Conservation (phyloP, 2,797 vertebrate species). For the Amazona ochrocephala region DNA sequence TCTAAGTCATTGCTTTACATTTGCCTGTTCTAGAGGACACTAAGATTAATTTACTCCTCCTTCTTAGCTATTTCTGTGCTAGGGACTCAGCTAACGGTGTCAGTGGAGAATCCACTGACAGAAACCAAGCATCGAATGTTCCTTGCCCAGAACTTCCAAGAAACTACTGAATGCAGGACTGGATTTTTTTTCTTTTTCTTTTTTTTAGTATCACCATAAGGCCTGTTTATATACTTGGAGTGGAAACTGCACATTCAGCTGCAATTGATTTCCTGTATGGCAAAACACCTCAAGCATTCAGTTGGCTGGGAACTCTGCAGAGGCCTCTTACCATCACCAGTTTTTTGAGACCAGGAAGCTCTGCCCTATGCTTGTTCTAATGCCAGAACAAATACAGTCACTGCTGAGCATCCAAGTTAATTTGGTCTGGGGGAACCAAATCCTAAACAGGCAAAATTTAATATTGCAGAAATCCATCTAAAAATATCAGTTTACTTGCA, state of each 20-base stretch:
- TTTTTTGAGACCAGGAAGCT: conserved; percentile 55
- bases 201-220: conserved; percentile 41
- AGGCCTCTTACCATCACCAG: conserved; percentile 56
- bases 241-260: conserved; percentile 73
- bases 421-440: conserved; percentile 51
- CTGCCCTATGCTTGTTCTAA: conserved; percentile 51
- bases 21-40: not conserved
- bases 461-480: not conserved
- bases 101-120: not conserved
- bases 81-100: not conserved
- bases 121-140: conserved; percentile 9
- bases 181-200: not conserved
- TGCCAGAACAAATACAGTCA: conserved; percentile 72
- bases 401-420: conserved; percentile 51
- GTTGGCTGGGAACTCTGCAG: conserved; percentile 67
- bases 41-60: not conserved
- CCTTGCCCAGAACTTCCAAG: conserved; percentile 8
- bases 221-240: conserved; percentile 65
- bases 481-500: not conserved
- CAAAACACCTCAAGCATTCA: conserved; percentile 73
- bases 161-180: conserved; percentile 19
- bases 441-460: conserved; percentile 40
- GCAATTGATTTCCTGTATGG: conserved; percentile 78
- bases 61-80: not conserved
- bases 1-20: not conserved